Conservation (phyloP, 2,113 vertebrate genomes). For the Astatotilapia flaviijosephi region DNA sequence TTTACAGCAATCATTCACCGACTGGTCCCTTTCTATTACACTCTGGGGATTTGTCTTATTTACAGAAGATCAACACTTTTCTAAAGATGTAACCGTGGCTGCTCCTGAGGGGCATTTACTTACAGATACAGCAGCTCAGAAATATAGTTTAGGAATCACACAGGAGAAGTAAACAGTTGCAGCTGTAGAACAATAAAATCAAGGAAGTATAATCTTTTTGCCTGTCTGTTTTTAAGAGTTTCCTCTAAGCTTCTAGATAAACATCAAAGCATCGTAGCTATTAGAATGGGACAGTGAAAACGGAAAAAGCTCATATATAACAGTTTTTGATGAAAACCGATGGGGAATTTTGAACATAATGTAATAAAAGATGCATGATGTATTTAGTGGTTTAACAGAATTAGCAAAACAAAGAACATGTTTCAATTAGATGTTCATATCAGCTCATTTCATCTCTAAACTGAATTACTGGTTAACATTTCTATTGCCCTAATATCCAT, state of each 20-base stretch:
- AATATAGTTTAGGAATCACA: neutral
- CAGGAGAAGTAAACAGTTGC: neutral
- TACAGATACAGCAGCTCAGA: neutral
- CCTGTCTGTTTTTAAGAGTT: neutral
- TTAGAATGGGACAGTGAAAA: neutral
- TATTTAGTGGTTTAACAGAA: neutral
- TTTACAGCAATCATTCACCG: neutral
- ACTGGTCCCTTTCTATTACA: neutral
- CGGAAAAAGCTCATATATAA: neutral
- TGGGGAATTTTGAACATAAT: neutral
- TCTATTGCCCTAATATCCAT: conserved; percentile 2
- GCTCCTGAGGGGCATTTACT: neutral
- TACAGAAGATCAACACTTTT: neutral
- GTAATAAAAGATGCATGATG: neutral
- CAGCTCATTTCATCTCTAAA: neutral
- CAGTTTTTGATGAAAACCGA: neutral
- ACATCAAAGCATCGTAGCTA: neutral
- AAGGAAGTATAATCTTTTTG: neutral
- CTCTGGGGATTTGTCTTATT: neutral
- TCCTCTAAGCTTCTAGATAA: neutral
- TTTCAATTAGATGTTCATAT: neutral
- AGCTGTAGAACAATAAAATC: neutral
- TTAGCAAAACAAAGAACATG: neutral
- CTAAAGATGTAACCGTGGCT: neutral
- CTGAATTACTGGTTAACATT: neutral